Conservation (phyloP, 1,140 invertebrate genomes). For the Yoshiicerus persimilis region DNA sequence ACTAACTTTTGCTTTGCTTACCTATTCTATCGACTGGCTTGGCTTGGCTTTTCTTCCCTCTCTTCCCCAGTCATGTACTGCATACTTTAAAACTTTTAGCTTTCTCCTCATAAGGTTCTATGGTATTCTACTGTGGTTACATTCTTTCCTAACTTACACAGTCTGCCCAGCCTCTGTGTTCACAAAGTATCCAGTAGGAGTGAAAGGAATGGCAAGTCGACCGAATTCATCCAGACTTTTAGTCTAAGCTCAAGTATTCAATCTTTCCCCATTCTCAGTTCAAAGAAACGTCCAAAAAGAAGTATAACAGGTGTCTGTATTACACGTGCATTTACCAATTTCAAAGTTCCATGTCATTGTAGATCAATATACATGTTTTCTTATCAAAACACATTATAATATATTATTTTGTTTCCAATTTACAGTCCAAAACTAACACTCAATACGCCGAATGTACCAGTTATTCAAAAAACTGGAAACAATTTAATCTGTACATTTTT, state of each 20-base stretch:
- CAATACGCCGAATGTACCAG: no score
- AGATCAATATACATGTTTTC: no score
- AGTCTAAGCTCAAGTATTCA: background rate
- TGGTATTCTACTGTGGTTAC: background rate
- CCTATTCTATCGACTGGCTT: background rate
- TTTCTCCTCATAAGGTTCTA: background rate
- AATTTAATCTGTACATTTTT: no score
- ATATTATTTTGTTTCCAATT: no score
- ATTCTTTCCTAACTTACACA: background rate
- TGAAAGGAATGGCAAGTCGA: background rate
- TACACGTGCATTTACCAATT: background rate
- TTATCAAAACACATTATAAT: no score
- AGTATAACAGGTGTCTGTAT: slow-evolving; percentile 1
- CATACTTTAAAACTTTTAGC: background rate
- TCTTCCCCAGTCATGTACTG: no score
- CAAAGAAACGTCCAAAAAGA: background rate
- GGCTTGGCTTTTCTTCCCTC: no score
- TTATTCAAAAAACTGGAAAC: no score
- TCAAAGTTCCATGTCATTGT: no score
- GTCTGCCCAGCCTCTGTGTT: background rate
- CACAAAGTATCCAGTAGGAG: background rate
- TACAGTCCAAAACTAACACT: no score
- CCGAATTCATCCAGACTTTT: background rate
- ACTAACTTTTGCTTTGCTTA: background rate
- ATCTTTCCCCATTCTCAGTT: background rate